Base-by-base conservation (phyloP, 2,888 invertebrate genomes). In the Sarcophaga carnaria region DNA sequence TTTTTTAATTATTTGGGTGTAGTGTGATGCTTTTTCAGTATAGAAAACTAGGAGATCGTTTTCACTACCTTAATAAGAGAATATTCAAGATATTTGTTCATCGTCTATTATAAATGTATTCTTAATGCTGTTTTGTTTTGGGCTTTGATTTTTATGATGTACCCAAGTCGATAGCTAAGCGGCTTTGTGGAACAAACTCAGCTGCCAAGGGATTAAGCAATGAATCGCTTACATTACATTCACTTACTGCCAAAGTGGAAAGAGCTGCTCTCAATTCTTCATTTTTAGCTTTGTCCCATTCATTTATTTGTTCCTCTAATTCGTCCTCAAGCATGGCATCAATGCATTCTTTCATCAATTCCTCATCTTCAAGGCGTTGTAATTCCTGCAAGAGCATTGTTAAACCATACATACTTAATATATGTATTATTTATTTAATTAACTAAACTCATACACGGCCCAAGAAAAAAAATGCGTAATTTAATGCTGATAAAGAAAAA, bases 361-460 rank as follows among this genome's bases (percentile, higher is more conserved):
- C 97, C 90, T 97, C 97, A 90, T 97, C 97, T 91, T 97, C 97
- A 25, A 97, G 92, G 91, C 97, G 96, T 92, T 97, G 96, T 94
- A 97, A 95, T 87, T 97, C 97, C 97, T 97, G 91, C 1, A 88
- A 71, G 27, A 37, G 37, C 37, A 37, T 37, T 45, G 25, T 75
- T 62, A 45, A 47, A 47, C 20, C 2, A 66, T 6, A 66, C 12
- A 54, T 37, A 37, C 37, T 37, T 37, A 37, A 8, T 37, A 37
- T 10, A 37, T 37, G 37, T 1, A 37, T 37, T 37, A 27, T 37
- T 37, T 37, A 10, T 37, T 37, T 37, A 8, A 37, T 37, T 37
- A 8, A 37, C 8, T 37, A 37, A 10, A 37, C 8, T 8, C 8
- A 37, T 37, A 37, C 8, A 10, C 8, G 37, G 37, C 8, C 8